These are phyloP conservation scores for Spinibarbus caldwelli DNA, from an alignment of 2,797 vertebrate genomes.

Conservation along the genomic window DNA sequence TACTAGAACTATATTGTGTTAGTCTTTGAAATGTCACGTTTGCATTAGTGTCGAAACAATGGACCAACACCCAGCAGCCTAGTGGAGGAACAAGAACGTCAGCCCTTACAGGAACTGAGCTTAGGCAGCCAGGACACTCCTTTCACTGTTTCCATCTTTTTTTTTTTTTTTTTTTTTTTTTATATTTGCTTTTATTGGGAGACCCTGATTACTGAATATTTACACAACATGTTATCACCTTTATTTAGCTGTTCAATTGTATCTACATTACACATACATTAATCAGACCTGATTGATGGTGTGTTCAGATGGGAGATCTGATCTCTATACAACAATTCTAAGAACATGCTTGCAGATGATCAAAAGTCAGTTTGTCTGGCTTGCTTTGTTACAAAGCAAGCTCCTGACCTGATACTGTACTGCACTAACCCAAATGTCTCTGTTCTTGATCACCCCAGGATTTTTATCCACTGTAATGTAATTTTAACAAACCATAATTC, in stretches of 20 bases:
- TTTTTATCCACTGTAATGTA: not conserved
- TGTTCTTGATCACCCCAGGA: not conserved
- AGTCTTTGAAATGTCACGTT: slow-evolving; percentile 29
- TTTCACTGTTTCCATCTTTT: not conserved
- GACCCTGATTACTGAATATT: not conserved
- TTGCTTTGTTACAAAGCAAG: not conserved
- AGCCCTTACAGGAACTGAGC: slow-evolving; percentile 44
- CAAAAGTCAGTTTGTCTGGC: not conserved
- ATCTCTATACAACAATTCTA: not conserved
- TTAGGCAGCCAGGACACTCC: slow-evolving; percentile 7
- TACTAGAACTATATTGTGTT: not conserved
- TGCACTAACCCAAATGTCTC: not conserved
- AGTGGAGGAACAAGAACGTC: slow-evolving; percentile 65
- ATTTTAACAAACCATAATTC: not conserved
- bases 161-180: not conserved
- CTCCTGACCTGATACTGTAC: not conserved
- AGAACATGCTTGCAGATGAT: not conserved
- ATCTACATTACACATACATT: not conserved
- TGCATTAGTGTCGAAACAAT: slow-evolving; percentile 35
- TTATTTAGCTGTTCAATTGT: not conserved
- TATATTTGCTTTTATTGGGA: not conserved
- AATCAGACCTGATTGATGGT: not conserved
- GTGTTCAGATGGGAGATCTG: not conserved
- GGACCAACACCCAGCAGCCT: slow-evolving; percentile 66
- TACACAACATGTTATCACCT: not conserved